These are phyloP conservation scores for Polylopha cassiicola DNA, from an alignment of 2,888 invertebrate genomes.

Conservation along the genomic window DNA sequence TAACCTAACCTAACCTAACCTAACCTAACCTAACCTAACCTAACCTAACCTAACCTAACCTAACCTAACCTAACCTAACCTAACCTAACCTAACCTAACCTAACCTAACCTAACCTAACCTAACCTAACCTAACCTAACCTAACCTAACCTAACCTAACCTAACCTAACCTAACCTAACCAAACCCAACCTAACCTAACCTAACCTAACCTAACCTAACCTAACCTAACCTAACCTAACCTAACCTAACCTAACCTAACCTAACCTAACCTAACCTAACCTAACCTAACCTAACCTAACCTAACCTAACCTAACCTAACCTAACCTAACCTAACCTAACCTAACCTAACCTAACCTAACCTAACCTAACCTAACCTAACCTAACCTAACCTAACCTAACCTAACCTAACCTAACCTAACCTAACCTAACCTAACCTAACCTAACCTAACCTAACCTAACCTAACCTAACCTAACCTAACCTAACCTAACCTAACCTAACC, in stretches of 20 bases:
- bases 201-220: constrained; percentile 17
- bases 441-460: constrained; percentile 27
- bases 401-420: constrained; percentile 26
- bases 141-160: constrained; percentile 9
- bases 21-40: constrained; percentile 22
- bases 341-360: constrained; percentile 27
- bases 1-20: constrained; percentile 22
- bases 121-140: constrained; percentile 8
- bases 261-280: constrained; percentile 23
- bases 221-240: constrained; percentile 20
- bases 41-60: constrained; percentile 23
- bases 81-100: constrained; percentile 22
- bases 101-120: constrained; percentile 13
- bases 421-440: constrained; percentile 26
- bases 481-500: constrained; percentile 28
- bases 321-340: constrained; percentile 26
- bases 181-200: constrained; percentile 16
- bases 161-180: constrained; percentile 10
- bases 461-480: constrained; percentile 26
- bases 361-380: constrained; percentile 26
- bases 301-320: constrained; percentile 25
- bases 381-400: constrained; percentile 27
- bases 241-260: constrained; percentile 20
- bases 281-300: constrained; percentile 25
- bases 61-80: constrained; percentile 22